phyloP scores from a whole-genome alignment of 2,797 vertebrate genomes.

The Sebastiscus tertius region DNA sequence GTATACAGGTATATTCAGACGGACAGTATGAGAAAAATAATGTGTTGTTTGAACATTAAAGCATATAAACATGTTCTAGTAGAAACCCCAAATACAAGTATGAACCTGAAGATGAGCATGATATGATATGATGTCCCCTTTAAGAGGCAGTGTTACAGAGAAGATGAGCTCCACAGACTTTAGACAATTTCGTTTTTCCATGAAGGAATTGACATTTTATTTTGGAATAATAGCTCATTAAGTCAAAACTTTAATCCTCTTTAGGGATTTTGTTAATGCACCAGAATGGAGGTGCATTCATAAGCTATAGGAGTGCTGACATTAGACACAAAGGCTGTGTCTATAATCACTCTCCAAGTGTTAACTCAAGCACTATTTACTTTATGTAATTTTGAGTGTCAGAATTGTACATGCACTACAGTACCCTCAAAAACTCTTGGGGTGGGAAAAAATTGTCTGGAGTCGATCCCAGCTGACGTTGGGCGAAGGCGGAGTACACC shows the following conservation, averaged over 20 bases:
- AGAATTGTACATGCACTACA: too few species aligned
- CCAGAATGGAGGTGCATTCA: background rate
- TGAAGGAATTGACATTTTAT: background rate
- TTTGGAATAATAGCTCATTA: constrained; percentile 33
- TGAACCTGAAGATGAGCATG: too few species aligned
- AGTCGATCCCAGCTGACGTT: too few species aligned
- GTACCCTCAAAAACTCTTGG: too few species aligned
- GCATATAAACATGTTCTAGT: too few species aligned
- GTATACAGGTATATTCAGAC: too few species aligned
- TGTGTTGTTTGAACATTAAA: too few species aligned
- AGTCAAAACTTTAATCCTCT: constrained; percentile 8
- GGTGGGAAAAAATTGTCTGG: too few species aligned
- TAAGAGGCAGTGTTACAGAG: background rate
- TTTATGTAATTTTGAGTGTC: background rate
- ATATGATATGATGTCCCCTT: too few species aligned
- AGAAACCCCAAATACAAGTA: too few species aligned
- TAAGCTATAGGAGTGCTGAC: background rate
- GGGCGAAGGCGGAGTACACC: too few species aligned
- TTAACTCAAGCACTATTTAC: background rate
- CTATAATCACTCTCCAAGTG: background rate
- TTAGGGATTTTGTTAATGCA: constrained; percentile 11
- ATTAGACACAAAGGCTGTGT: background rate
- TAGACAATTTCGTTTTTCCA: background rate
- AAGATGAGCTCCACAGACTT: background rate
- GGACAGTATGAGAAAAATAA: too few species aligned